Base-by-base conservation (phyloP, 1,140 invertebrate genomes). In the Helicorthomorpha holstii region DNA sequence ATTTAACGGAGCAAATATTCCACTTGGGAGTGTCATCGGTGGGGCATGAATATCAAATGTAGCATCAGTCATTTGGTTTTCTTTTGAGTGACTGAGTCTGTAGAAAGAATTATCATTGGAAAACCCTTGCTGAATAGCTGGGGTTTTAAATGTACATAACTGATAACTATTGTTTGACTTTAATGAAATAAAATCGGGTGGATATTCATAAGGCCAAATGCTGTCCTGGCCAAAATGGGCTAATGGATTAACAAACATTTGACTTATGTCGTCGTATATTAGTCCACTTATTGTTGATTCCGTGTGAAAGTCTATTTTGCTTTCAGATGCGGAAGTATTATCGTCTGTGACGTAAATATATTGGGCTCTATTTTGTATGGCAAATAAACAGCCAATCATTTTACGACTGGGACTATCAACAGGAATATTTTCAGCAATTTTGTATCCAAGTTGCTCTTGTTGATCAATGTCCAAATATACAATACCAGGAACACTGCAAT, bases 271-370 rank as follows among this genome's bases (percentile, higher is more conserved):
- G 16, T 34, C 29, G 29, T 34, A 34, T 7, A 34, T 34, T 16
- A 34, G 29, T 7, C 29, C 29, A 7, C 7, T 7, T 7, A 16
- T 34, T 34, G 29, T 34, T 34, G 29, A 16, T 34, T 34, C 29
- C 29, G 16, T 7, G 7, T 34, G 29, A 16, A 34, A 34, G 7
- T 34, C 29, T 7, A 34, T 7, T 34, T 16, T 7, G 29, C 29
- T n/a, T 7, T 34, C 16, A 7, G 29, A 7, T 7, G 29, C 7
- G 16, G 7, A 16, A 16, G 7, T 34, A 16, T 34, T 16, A 16
- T 34, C 29, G 56, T 66, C 64, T 21, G 64, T 65, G 50, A 66
- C 64, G 51, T 66, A 66, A 34, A 66, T 65, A 52, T 57, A 60
- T 51, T 62, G 41, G n/a, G 64, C 64, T 27, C 64, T 64, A 19